Evolutionary conservation across 2,797 vertebrate species (phyloP), one percentile per base, ranked within the genome.

Genomic region (Knipowitschia caucasica): DNA sequence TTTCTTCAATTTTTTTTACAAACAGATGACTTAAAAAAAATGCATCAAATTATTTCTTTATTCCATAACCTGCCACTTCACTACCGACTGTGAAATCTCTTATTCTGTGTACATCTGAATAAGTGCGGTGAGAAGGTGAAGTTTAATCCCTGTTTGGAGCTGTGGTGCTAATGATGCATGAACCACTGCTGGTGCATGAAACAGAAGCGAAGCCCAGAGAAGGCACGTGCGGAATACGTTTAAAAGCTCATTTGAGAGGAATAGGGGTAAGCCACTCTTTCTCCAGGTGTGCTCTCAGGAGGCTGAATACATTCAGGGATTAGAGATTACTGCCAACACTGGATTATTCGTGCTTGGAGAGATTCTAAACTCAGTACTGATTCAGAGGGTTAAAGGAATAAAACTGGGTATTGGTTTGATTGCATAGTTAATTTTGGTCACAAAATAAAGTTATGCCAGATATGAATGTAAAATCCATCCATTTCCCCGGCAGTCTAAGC

Each of bases 251-350:
- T 71, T 71, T 73, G 62, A 70, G 56, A 66, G 43, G 47, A 69
- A 56, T 43, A 24, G 63, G 56, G 50, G 56, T 62, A 71, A 71
- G 14, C 55, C 53, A 9, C 51, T 6, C 30, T 49, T 68, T 71
- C 74, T 71, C 64, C 65, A 80, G 66, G 71, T 79, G 68, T 76
- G 73, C 49, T 69, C 53, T 62, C 57, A 50, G 61, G 50, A 1
- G 27, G 50, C 57, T 70, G 64, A 50, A 53, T 20, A 65, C 62
- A 73, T 45, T 43, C 36, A 55, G 51, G 67, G 67, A 67, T 77
- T 75, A 76, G 65, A 75, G 71, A 72, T 71, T 63, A 68, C 59
- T 61, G 57, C 72, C 67, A 74, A 50, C 44, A 53, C 34, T 69
- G 62, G 67, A 69, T 68, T 75, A 70, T 12, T 39, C 53, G 52